phyloP scores from a whole-genome alignment of 2,797 vertebrate genomes.

The Gymnothorax javanicus region DNA sequence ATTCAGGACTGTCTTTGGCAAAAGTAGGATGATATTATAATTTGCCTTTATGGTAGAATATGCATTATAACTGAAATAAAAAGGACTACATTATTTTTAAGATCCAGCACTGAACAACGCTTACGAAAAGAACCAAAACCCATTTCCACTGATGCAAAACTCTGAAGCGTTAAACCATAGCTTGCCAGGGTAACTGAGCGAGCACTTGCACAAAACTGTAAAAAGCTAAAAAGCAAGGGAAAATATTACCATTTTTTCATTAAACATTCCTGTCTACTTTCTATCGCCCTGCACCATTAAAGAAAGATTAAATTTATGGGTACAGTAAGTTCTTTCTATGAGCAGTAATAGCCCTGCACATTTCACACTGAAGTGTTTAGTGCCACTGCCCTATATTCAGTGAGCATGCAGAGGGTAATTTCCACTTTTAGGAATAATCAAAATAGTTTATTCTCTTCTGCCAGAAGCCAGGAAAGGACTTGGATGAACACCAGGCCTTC shows the following conservation, averaged over 20 bases:
- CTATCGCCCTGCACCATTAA: not conserved
- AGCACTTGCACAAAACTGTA: not conserved
- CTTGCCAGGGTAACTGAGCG: not conserved
- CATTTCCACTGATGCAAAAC: not conserved
- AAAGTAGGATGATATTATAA: no score
- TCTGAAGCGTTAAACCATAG: not conserved
- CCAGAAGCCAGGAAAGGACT: not conserved
- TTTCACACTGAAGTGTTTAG: not conserved
- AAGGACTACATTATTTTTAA: not conserved
- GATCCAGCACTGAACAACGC: not conserved
- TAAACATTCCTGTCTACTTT: not conserved
- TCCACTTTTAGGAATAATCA: not conserved
- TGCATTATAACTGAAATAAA: not conserved
- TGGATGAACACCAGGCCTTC: slow-evolving; percentile 6
- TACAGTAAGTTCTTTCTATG: not conserved
- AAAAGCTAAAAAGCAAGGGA: not conserved
- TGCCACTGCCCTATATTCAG: not conserved
- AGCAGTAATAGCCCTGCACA: not conserved
- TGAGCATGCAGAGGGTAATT: not conserved
- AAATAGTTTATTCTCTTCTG: slow-evolving; percentile 10
- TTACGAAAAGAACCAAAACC: not conserved
- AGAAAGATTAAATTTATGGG: not conserved
- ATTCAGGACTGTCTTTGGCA: not conserved
- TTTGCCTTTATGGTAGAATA: no score
- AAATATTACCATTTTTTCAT: not conserved